A percentile compares a stretch with the other conserved stretches of the same genome.
Conservation (phyloP, 2,797 vertebrate genomes). For the Pygocentrus nattereri region DNA sequence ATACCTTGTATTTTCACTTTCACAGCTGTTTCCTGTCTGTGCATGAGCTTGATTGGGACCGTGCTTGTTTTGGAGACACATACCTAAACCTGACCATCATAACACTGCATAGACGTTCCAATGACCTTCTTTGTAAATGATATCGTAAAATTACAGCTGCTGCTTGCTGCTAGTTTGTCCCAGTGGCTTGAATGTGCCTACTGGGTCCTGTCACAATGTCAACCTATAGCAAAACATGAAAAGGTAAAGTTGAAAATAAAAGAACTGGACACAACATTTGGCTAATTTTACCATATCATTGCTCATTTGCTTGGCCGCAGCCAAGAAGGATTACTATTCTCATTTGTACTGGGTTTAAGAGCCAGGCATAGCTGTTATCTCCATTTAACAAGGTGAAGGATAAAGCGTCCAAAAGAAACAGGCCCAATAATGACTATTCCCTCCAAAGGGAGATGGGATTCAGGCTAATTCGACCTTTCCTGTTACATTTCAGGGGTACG, state of each 20-base stretch:
- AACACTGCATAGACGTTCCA: background rate
- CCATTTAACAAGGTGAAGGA: slow-evolving; percentile 21
- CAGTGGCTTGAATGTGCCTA: background rate
- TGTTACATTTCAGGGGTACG: slow-evolving; percentile 16
- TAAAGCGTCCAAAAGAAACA: slow-evolving; percentile 26
- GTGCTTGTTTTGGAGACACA: background rate
- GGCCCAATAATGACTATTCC: slow-evolving; percentile 14
- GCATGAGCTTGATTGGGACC: background rate
- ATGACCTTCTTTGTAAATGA: background rate
- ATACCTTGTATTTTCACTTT: background rate
- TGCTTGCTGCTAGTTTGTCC: background rate
- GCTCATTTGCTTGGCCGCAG: background rate
- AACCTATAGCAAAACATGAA: no score
- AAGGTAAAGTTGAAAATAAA: no score
- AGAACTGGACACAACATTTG: background rate
- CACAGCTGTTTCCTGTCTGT: background rate
- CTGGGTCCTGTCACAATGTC: no score
- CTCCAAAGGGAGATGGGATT: slow-evolving; percentile 22
- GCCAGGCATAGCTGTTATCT: slow-evolving; percentile 33
- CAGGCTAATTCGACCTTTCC: slow-evolving; percentile 28
- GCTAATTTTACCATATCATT: background rate
- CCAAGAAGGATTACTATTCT: no score
- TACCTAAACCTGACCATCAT: background rate
- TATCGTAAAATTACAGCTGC: background rate
- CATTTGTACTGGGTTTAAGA: background rate